Evolutionary conservation across 2,797 vertebrate species (phyloP), one percentile per base, ranked within the genome.

Genomic region (Columba guinea): DNA sequence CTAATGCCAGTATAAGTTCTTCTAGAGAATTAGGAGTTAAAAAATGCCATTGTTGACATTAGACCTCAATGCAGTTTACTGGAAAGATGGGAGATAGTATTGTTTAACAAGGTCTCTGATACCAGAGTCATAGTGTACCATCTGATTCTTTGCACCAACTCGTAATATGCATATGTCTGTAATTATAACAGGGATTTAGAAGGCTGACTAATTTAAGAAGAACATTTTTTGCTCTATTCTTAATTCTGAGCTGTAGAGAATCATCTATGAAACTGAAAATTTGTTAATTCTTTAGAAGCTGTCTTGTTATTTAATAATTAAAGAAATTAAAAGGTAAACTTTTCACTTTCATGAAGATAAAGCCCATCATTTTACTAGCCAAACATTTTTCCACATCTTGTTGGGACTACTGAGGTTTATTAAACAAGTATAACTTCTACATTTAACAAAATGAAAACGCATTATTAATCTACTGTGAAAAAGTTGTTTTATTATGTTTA

Each of bases 401-500:
- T 92, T 93, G 83, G 39, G 56, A 71, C 21, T 74, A 8, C 35
- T 88, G 83, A 86, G 65, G 34, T 93, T 93, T 85, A 80, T 95
- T 75, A 64, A 90, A 85, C 34, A 68, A 87, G 24, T 49, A 39
- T 62, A 73, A 80, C 63, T 90, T 84, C 69, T 77, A 73, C 86
- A 79, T 93, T 68, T 92, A 91, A 78, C 82, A 89, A 85, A 96
- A 83, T 83, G 65, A 87, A 95, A 94, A 34, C 48, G 56, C 44
- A 76, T 90, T 93, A 82, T 93, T 78, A 74, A 93, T 58, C 44
- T 64, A 62, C 78, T 95, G 60, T 58, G 26, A 88, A 81, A 91
- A 90, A 82, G 41, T 62, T 92, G 26, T 77, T 91, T 97, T 96
- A 73, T 93, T 93, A 77, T 64, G 48, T 94, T 48, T 71, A 87